These are phyloP conservation scores for Disparrhopalites patrizii DNA, from an alignment of 2,888 invertebrate species.

Conservation along the genomic window DNA sequence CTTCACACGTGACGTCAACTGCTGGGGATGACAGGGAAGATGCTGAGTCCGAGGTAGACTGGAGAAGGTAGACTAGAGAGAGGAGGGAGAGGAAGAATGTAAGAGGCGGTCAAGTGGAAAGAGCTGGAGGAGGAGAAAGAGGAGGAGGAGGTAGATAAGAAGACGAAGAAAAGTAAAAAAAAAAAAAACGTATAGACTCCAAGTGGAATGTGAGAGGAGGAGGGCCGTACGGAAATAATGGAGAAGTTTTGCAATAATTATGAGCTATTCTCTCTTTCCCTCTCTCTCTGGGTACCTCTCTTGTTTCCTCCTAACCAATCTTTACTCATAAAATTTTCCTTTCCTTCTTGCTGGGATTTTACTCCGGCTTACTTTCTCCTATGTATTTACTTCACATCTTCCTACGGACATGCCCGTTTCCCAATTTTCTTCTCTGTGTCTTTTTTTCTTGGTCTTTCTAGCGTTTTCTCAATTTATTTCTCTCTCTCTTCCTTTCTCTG, in stretches of 20 bases:
- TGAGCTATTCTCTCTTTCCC: not conserved
- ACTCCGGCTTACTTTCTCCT: not conserved
- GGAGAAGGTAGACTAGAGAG: too few species aligned
- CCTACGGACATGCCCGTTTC: too few species aligned
- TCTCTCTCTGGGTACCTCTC: not conserved
- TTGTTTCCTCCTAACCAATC: not conserved
- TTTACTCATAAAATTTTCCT: not conserved
- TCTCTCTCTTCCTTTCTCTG: too few species aligned
- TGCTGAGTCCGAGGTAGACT: not conserved
- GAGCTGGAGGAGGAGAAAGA: not conserved
- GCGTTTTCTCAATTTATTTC: too few species aligned
- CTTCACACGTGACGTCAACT: too few species aligned
- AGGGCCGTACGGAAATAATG: slow-evolving; percentile 11
- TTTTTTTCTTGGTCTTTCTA: too few species aligned
- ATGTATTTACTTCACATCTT: too few species aligned
- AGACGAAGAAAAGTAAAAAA: too few species aligned
- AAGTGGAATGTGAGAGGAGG: too few species aligned
- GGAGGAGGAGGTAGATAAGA: not conserved
- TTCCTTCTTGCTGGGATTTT: not conserved
- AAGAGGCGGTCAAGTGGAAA: not conserved
- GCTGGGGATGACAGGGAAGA: not conserved
- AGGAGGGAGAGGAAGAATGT: not conserved
- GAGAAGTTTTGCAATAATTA: slow-evolving; percentile 23
- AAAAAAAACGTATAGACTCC: too few species aligned
- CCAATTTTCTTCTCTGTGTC: too few species aligned